Percentiles rank a stretch among this genome's conserved stretches.
phyloP scores from a whole-genome alignment of 2,797 vertebrate species.

The Eulemur coronatus region DNA sequence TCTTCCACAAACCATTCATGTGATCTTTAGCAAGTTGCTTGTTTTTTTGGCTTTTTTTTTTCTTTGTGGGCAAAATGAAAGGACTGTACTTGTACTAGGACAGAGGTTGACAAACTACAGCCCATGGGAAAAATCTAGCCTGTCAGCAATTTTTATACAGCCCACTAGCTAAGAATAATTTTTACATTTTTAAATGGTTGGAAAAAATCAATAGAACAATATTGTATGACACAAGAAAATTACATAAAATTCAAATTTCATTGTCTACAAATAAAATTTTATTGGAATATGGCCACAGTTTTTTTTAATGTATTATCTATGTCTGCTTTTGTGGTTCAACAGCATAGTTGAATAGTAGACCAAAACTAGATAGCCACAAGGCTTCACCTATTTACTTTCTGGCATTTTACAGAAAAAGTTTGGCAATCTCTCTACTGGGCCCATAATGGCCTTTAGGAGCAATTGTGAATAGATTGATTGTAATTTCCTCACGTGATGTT shows the following conservation, averaged over 20 bases:
- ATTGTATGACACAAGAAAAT: not conserved
- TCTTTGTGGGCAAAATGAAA: not conserved
- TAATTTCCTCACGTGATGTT: not conserved
- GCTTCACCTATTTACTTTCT: not conserved
- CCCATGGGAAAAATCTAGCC: not conserved
- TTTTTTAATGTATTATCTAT: not conserved
- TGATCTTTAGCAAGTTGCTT: not conserved
- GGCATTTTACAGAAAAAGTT: not conserved
- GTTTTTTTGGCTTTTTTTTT: not conserved
- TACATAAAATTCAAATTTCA: not conserved
- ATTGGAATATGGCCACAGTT: not conserved
- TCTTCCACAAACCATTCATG: not conserved
- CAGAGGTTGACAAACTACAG: not conserved
- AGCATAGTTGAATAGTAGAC: not conserved
- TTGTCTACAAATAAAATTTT: not conserved
- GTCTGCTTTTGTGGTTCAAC: not conserved
- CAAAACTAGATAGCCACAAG: not conserved
- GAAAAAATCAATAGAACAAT: not conserved
- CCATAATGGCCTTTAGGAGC: not conserved
- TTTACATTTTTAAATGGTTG: not conserved
- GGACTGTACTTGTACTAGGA: not conserved
- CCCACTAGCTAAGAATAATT: not conserved
- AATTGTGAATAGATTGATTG: not conserved
- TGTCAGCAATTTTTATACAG: not conserved
- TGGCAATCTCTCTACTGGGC: not conserved